These are phyloP conservation scores for Orius laevigatus DNA, from an alignment of 1,140 invertebrate species.

Conservation along the genomic window DNA sequence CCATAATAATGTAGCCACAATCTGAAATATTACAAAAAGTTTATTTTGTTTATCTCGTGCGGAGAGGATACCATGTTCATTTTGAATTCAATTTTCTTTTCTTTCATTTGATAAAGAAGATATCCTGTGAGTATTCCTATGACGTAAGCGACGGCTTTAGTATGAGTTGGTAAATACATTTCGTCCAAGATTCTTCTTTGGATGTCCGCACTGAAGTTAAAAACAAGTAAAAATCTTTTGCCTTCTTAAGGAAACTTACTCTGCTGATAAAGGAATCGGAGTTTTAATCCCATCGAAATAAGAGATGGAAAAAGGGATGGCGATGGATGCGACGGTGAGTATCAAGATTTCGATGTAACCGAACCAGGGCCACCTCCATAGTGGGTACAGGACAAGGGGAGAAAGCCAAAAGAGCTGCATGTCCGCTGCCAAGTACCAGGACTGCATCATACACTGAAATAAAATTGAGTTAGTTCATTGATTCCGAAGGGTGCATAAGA, in stretches of 20 bases:
- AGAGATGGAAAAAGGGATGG: constrained; percentile 11
- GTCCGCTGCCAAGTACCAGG: constrained; percentile 38
- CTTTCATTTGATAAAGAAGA: constrained; percentile 21
- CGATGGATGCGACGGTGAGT: constrained; percentile 12
- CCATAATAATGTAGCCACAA: constrained; percentile 9
- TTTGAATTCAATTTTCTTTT: constrained; percentile 6
- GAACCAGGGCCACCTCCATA: constrained; percentile 26
- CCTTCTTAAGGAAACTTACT: constrained; percentile 14
- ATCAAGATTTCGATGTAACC: constrained; percentile 12
- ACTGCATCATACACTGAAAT: constrained; percentile 34
- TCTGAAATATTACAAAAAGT: constrained; percentile 7
- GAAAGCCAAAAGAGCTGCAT: constrained; percentile 34
- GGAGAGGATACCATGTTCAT: constrained; percentile 8
- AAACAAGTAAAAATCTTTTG: constrained; percentile 1
- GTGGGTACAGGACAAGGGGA: constrained; percentile 30
- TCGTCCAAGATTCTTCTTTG: constrained; percentile 11
- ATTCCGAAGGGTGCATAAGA: too few relatives aligned
- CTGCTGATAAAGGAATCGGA: constrained; percentile 17
- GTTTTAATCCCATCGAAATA: constrained; percentile 13
- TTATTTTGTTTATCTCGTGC: background rate
- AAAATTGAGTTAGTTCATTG: too few relatives aligned
- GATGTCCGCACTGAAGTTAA: constrained; percentile 12
- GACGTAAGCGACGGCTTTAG: constrained; percentile 28
- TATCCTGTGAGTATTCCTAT: constrained; percentile 29
- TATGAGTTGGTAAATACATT: constrained; percentile 19